phyloP scores from a whole-genome alignment of 2,113 vertebrate species.

The Australoheros scitulus region DNA sequence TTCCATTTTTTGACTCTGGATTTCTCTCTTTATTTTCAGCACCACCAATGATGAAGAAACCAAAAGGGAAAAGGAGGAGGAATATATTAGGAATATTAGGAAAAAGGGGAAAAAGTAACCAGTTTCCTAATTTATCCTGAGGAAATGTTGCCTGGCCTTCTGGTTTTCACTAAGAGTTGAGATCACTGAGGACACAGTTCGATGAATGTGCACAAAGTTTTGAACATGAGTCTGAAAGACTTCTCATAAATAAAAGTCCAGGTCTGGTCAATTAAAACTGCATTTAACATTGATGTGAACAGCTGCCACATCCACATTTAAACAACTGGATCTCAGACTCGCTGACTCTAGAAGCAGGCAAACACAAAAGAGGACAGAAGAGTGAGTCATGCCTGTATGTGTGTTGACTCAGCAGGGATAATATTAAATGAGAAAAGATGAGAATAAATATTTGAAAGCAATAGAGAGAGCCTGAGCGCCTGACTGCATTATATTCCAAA shows the following conservation, averaged over 20 bases:
- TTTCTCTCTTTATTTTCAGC: background rate
- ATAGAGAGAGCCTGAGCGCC: background rate
- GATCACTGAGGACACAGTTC: background rate
- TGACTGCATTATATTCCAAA: background rate
- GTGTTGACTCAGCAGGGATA: background rate
- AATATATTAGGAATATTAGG: too few species aligned
- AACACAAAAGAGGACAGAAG: background rate
- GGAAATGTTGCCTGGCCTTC: background rate
- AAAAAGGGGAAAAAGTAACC: background rate
- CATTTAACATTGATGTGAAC: background rate
- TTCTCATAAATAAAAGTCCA: background rate
- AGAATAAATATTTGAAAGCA: background rate
- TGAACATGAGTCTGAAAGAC: accelerated
- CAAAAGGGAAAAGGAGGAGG: background rate
- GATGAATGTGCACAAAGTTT: background rate
- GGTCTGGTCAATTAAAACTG: accelerated
- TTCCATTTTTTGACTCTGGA: too few species aligned
- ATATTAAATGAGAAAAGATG: background rate
- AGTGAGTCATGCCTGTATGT: background rate
- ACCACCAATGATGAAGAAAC: background rate
- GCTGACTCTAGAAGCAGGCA: background rate
- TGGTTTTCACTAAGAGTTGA: background rate
- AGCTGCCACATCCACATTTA: background rate
- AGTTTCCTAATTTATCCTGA: background rate
- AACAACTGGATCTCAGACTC: background rate